phyloP scores from a whole-genome alignment of 2,888 invertebrate genomes.

The Agrilus mali region DNA sequence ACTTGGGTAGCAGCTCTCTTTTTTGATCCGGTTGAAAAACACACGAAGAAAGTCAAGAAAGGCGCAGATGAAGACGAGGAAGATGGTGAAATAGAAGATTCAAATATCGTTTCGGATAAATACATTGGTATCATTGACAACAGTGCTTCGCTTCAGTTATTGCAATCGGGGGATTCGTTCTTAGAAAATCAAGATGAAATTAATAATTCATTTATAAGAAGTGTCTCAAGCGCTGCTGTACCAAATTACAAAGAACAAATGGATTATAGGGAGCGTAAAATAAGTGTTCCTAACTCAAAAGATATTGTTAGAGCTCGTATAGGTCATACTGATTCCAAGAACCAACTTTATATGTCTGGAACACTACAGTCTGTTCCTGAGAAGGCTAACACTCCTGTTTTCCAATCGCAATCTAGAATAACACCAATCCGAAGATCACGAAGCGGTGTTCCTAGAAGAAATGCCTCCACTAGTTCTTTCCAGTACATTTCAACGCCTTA shows the following conservation, averaged over 20 bases:
- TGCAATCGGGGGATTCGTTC: constrained; percentile 28
- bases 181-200: constrained; percentile 23
- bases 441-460: constrained; percentile 47
- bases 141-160: constrained; percentile 25
- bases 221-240: constrained; percentile 60
- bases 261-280: constrained; percentile 42
- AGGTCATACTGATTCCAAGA: constrained; percentile 18
- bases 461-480: constrained; percentile 69
- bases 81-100: constrained; percentile 33
- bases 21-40: constrained; percentile 73
- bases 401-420: constrained; percentile 21
- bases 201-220: constrained; percentile 44
- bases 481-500: constrained; percentile 77
- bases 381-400: constrained; percentile 25
- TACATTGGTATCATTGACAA: constrained; percentile 30
- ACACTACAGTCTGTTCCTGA: constrained; percentile 59
- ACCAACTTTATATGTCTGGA: constrained; percentile 51
- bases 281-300: constrained; percentile 42
- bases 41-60: constrained; percentile 54
- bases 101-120: constrained; percentile 21
- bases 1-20: constrained; percentile 75
- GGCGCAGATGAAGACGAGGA: constrained; percentile 24
- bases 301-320: constrained; percentile 27
- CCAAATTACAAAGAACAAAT: constrained; percentile 38
- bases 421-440: constrained; percentile 3